Percentiles rank a stretch among this genome's conserved stretches.
Evolutionary conservation across 2,113 vertebrate genomes (phyloP).

Genomic region (Pedionomus torquatus): DNA sequence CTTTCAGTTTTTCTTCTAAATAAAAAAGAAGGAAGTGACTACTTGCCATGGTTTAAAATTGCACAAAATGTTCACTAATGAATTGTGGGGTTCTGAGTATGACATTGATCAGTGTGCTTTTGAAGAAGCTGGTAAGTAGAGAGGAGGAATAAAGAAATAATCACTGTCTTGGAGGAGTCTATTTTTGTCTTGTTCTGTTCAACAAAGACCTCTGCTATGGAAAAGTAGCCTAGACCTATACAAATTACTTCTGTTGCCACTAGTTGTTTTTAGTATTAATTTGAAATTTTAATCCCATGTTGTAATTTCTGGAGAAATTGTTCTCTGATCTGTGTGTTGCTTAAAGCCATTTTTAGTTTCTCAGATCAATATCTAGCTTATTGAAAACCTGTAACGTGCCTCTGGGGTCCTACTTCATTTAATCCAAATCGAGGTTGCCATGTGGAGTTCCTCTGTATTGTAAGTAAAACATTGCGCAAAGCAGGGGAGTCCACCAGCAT

Average conservation of each 20-base stretch:
- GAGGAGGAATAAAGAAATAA: not conserved
- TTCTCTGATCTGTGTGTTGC: constrained; percentile 35
- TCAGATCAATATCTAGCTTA: constrained; percentile 61
- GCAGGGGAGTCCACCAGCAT: constrained; percentile 66
- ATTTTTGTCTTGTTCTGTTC: not conserved
- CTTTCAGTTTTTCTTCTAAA: not conserved
- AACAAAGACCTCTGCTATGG: not conserved
- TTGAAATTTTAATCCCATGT: constrained; percentile 35
- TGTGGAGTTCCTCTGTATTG: constrained; percentile 71
- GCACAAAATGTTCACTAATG: not conserved
- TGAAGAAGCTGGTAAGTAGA: constrained; percentile 37
- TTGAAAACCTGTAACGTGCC: constrained; percentile 61
- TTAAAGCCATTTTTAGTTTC: constrained; percentile 69
- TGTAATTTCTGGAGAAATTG: constrained; percentile 36
- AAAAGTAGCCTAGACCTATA: not conserved
- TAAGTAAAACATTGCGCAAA: constrained; percentile 63
- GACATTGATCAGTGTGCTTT: not conserved
- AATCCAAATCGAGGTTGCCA: constrained; percentile 69
- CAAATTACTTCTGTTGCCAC: not conserved
- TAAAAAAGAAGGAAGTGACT: not conserved
- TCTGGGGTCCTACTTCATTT: constrained; percentile 66
- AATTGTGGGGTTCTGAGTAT: not conserved
- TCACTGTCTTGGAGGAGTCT: not conserved
- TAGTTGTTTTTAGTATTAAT: not conserved
- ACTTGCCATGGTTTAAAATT: not conserved